Conservation (phyloP, 2,888 invertebrate genomes). For the Diloba caeruleocephala region DNA sequence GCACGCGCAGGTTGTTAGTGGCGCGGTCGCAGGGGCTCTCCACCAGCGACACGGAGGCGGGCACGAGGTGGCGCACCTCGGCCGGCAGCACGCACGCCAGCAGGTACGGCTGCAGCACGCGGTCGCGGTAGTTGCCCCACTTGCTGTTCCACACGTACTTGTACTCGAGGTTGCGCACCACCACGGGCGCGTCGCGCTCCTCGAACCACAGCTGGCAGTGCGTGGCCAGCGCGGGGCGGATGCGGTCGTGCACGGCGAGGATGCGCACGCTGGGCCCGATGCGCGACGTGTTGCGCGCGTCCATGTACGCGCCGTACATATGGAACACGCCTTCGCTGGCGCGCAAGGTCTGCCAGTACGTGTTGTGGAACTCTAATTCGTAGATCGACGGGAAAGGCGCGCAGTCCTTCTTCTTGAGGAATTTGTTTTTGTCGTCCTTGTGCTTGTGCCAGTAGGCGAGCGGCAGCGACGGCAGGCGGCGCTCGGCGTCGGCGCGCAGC, state of each 20-base stretch:
- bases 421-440: conserved; percentile 93
- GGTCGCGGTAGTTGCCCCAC: conserved; percentile 98
- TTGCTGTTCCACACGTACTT: conserved; percentile 98
- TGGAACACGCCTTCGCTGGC: conserved; percentile 96
- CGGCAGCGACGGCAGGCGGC: conserved; percentile 94
- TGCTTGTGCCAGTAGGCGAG: conserved; percentile 95
- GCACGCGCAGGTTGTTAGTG: conserved; percentile 95
- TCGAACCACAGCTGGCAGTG: conserved; percentile 97
- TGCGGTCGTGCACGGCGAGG: conserved; percentile 96
- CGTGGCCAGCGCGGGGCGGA: conserved; percentile 94
- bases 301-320: conserved; percentile 96
- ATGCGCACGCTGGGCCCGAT: conserved; percentile 95
- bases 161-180: conserved; percentile 95
- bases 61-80: conserved; percentile 91
- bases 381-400: conserved; percentile 96
- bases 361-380: conserved; percentile 97
- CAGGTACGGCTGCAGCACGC: conserved; percentile 96
- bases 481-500: conserved; percentile 93
- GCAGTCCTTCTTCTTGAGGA: conserved; percentile 91
- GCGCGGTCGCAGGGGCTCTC: conserved; percentile 95
- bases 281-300: conserved; percentile 93
- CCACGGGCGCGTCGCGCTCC: conserved; percentile 93
- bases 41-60: conserved; percentile 95
- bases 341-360: conserved; percentile 96
- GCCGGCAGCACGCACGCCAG: conserved; percentile 96